Base-by-base conservation (phyloP, 2,797 vertebrate genomes). In the Furcifer pardalis region DNA sequence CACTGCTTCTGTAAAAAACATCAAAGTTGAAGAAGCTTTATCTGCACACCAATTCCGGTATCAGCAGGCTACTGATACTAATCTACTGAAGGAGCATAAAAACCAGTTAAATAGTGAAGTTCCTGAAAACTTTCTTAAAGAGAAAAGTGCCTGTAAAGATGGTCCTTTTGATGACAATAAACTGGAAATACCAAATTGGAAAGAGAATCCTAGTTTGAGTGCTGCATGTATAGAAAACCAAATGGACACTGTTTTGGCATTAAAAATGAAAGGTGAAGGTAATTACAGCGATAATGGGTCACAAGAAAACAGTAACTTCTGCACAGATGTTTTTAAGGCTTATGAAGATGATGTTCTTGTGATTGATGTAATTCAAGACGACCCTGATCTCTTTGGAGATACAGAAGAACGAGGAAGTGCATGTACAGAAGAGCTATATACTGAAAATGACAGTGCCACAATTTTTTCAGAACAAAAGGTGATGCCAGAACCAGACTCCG, bases 261-360 rank as follows among this genome's bases (percentile, higher is more conserved):
- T 92, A 83, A 83, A 89, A 89, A 69, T 56, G 81, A 84, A 56
- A 86, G 85, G n/a, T 44, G 65, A 85, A 76, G 23, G 77, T 84
- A 90, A 85, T 89, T 79, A 87, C 32, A 88, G 84, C 88, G 76
- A 68, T 73, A 82, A 42, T 78, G 73, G 89, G 91, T 68, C 86
- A 74, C 66, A 92, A 80, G 56, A 66, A 27, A 77, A 59, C 89
- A 73, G 60, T 80, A 72, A 83, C 1, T 49, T 42, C 42, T 83
- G 87, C 85, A 90, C 94, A 90, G 97, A 99, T 92, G 91, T 97
- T 90, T 84, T 97, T 83, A 94, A 96, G 69, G 98, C 98, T 37
- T 99, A 98, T 68, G 90, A 98, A 91, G 96, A 97, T 72, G 99
- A 99, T 85, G 95, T 97, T 86, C 96, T 99, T 87, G 94, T 99